Percentiles rank a stretch among this genome's conserved stretches.
Conservation (phyloP, 2,797 vertebrate species). For the Pseudocheirus occidentalis region DNA sequence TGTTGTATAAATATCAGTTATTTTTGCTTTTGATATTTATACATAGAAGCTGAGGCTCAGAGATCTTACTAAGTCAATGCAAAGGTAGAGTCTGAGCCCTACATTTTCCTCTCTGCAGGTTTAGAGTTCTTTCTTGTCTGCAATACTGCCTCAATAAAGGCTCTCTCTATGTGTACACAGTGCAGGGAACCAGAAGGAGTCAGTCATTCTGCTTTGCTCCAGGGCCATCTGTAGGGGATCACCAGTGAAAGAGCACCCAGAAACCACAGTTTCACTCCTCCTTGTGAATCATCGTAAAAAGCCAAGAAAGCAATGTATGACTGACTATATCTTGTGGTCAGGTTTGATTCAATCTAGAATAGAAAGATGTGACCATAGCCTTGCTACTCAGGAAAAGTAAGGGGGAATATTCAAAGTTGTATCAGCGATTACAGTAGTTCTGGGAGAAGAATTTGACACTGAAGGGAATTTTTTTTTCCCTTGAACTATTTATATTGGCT, state of each 20-base stretch:
- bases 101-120: neutral
- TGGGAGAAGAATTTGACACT: slow-evolving; percentile 64
- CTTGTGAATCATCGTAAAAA: slow-evolving; percentile 26
- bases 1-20: neutral
- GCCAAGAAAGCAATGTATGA: neutral
- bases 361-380: slow-evolving; percentile 30
- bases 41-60: neutral
- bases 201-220: neutral
- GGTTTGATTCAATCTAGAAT: slow-evolving; percentile 56
- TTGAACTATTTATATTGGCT: slow-evolving; percentile 55
- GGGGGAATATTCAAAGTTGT: neutral
- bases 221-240: neutral
- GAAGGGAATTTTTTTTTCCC: slow-evolving; percentile 58
- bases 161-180: neutral
- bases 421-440: slow-evolving; percentile 62
- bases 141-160: neutral
- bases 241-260: neutral
- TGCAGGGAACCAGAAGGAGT: neutral
- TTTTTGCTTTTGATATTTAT: neutral
- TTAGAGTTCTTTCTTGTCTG: neutral
- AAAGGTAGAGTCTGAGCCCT: neutral
- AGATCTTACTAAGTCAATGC: neutral
- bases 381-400: slow-evolving; percentile 26
- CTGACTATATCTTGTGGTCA: neutral
- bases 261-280: neutral